Evolutionary conservation across 92 coral and sea anemone species (phyloP).

Genomic region (Epizoanthus illoricatus): DNA sequence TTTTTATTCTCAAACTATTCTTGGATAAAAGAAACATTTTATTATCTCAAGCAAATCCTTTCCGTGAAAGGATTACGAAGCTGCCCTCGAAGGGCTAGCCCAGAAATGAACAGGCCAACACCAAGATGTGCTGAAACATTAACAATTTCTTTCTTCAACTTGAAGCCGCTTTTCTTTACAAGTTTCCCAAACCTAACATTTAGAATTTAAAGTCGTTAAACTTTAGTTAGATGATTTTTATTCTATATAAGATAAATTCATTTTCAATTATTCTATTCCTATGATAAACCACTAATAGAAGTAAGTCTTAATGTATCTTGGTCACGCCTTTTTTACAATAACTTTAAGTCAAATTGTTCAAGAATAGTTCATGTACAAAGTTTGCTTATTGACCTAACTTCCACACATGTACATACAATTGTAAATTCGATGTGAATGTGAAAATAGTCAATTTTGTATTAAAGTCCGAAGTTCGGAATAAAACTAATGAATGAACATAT

Average conservation of each 20-base stretch:
- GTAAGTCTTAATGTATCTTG: background rate
- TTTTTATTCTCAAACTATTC: background rate
- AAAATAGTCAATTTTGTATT: conserved; percentile 26
- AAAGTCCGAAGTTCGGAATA: conserved; percentile 36
- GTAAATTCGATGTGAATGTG: conserved; percentile 16
- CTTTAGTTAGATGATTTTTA: background rate
- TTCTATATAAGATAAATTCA: background rate
- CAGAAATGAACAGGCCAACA: conserved; percentile 25
- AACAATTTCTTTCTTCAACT: background rate
- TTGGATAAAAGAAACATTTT: background rate
- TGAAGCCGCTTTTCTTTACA: too few species aligned
- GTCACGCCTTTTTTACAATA: background rate
- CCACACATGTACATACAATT: conserved; percentile 33
- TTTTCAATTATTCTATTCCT: too few species aligned
- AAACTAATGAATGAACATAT: conserved; percentile 7
- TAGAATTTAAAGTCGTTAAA: background rate
- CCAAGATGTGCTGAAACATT: background rate
- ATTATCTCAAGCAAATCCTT: background rate
- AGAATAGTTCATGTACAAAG: conserved; percentile 29
- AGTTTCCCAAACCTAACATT: too few species aligned
- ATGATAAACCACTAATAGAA: too few species aligned
- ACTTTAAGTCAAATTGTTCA: conserved; percentile 27
- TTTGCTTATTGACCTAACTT: background rate
- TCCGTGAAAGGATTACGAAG: conserved; percentile 16
- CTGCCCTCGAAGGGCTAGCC: background rate